A percentile compares a stretch with the other conserved stretches of the same genome.
These are phyloP conservation scores for Eonycteris spelaea DNA, from an alignment of 2,113 vertebrate genomes.

Conservation along the genomic window DNA sequence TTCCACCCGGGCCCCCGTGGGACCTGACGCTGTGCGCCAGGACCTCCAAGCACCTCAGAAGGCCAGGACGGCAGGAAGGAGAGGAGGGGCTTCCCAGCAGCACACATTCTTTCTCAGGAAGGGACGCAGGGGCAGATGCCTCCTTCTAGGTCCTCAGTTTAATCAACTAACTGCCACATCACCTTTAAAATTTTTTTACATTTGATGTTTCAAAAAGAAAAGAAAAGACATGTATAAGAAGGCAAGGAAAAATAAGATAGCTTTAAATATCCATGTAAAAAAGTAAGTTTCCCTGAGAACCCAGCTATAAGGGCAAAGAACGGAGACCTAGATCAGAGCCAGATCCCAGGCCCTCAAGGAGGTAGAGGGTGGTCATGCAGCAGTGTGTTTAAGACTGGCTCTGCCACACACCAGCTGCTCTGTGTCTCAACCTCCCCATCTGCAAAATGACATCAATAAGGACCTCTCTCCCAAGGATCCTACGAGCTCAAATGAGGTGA, in stretches of 20 bases:
- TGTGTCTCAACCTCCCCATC: background rate
- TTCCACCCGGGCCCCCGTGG: background rate
- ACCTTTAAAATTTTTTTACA: background rate
- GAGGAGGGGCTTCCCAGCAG: fast-evolving
- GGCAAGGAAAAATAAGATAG: background rate
- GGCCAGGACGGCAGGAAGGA: conserved; percentile 16
- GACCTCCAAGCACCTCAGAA: background rate
- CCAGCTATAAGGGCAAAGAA: background rate
- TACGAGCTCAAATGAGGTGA: background rate
- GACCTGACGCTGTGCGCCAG: background rate
- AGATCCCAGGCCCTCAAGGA: background rate
- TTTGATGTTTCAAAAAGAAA: conserved; percentile 61
- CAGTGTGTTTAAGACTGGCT: background rate
- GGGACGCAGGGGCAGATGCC: background rate
- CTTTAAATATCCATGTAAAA: background rate
- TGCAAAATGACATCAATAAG: background rate
- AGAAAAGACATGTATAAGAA: background rate
- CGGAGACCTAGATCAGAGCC: background rate
- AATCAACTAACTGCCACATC: background rate
- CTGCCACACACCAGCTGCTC: background rate
- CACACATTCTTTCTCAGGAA: background rate
- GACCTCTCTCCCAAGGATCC: background rate
- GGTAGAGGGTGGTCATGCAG: no score
- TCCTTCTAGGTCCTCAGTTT: conserved; percentile 32
- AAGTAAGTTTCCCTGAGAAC: background rate